Base-by-base conservation (phyloP, 2,113 vertebrate genomes). In the Colaptes auratus region DNA sequence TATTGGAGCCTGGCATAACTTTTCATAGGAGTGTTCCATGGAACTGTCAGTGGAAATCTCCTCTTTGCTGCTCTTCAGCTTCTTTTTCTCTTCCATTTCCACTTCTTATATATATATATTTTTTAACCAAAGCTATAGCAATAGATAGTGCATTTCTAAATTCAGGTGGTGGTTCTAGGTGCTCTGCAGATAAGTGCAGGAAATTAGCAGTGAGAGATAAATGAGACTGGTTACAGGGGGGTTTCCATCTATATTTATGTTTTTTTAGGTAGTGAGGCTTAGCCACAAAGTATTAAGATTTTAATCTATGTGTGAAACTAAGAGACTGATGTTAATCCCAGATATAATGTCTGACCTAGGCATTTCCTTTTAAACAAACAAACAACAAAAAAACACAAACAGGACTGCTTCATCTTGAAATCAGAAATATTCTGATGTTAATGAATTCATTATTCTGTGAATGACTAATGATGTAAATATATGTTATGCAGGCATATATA, bases 231-330 rank as follows among this genome's bases (percentile, higher is more conserved):
- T 64, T 71, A 74, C 88, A 50, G 72, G 21, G 21, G 17, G 5
- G 56, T 46, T 88, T 91, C 39, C 88, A 14, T 30, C 9, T 8
- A 2, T 28, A 42, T 72, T 46, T 46, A 17, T 46, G 15, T 42
- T 46, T 65, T 78, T 44, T 70, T 18, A 83, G 42, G 33, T 24
- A 39, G 30, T 44, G 75, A 90, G 58, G 78, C 67, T 82, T 91
- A 88, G 30, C 78, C 53, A 73, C 31, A 24, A 80, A 86, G 46
- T 83, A 77, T 53, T 91, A 92, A 94, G 64, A 91, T 91, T 91
- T 77, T 94, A 95, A 97, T 95, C 91, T 95, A 95, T 90, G 89
- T 97, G 91, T 96, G 93, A 97, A 96, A 92, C 53, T 95, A 48
- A 35, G n/a, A 89, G 39, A 88, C 35, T 93, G 91, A 88, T 74